Evolutionary conservation across 2,113 vertebrate species (phyloP).

Genomic region (Halcyon senegalensis): DNA sequence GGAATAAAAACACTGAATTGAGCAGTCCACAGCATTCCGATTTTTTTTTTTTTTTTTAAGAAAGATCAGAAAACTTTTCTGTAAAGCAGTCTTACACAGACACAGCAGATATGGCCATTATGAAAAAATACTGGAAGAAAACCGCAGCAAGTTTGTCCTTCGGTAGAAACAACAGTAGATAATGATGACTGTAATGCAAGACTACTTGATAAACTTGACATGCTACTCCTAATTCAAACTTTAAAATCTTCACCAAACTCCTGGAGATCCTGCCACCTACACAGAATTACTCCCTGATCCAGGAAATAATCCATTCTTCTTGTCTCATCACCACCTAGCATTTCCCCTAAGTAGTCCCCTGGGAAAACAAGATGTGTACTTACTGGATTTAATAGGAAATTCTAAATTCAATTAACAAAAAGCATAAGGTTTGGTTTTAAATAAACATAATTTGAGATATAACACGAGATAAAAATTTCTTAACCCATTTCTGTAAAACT

Average conservation of each 20-base stretch:
- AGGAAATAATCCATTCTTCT: constrained; percentile 2
- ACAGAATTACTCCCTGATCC: not conserved
- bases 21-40: not conserved
- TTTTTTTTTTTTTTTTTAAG: not conserved
- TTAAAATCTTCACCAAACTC: not conserved
- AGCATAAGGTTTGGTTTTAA: not conserved
- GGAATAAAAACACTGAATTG: not conserved
- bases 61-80: not conserved
- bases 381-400: not conserved
- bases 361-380: not conserved
- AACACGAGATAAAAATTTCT: not conserved
- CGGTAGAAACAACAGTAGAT: not conserved
- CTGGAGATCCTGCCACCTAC: not conserved
- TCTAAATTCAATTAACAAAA: not conserved
- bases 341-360: not conserved
- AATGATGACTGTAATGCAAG: not conserved
- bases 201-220: not conserved
- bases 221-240: not conserved
- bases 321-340: not conserved
- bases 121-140: not conserved
- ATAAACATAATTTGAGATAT: not conserved
- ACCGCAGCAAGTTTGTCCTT: not conserved
- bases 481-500: not conserved
- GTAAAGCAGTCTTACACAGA: not conserved
- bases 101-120: not conserved